A percentile compares a stretch with the other conserved stretches of the same genome.
phyloP scores from a whole-genome alignment of 64 coral and sea anemone species.

The Cladopsammia gracilis region DNA sequence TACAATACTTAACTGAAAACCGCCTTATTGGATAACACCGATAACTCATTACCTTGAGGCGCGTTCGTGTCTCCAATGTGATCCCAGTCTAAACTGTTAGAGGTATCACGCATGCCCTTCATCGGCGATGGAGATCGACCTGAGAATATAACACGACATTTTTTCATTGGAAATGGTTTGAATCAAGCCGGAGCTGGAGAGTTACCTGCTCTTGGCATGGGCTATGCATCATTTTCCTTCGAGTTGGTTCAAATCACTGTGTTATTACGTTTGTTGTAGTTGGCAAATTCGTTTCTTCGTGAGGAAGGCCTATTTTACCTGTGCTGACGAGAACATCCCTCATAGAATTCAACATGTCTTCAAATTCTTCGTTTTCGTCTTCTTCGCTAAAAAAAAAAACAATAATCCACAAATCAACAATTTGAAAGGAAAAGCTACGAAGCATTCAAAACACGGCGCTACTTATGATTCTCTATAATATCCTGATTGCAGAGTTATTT shows the following conservation, averaged over 20 bases:
- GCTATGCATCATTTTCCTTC: no score
- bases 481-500: no score
- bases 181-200: no score
- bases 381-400: constrained; percentile 45
- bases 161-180: background rate
- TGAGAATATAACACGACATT: constrained; percentile 8
- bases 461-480: no score
- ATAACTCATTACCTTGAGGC: background rate
- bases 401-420: background rate
- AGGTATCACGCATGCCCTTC: constrained; percentile 68
- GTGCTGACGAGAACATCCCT: constrained; percentile 88
- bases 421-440: background rate
- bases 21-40: background rate
- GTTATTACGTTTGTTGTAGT: no score
- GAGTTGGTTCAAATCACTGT: no score
- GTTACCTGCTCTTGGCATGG: no score
- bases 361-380: constrained; percentile 85
- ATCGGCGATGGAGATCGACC: constrained; percentile 95
- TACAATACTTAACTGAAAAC: no score
- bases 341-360: constrained; percentile 94
- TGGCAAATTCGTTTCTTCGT: no score
- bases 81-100: constrained; percentile 88
- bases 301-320: constrained; percentile 1
- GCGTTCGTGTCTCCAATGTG: constrained; percentile 60
- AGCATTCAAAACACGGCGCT: no score